Percentiles rank a stretch among this genome's conserved stretches.
These are phyloP conservation scores for Phenganax marumi DNA, from an alignment of 92 coral and sea anemone species.

Conservation along the genomic window DNA sequence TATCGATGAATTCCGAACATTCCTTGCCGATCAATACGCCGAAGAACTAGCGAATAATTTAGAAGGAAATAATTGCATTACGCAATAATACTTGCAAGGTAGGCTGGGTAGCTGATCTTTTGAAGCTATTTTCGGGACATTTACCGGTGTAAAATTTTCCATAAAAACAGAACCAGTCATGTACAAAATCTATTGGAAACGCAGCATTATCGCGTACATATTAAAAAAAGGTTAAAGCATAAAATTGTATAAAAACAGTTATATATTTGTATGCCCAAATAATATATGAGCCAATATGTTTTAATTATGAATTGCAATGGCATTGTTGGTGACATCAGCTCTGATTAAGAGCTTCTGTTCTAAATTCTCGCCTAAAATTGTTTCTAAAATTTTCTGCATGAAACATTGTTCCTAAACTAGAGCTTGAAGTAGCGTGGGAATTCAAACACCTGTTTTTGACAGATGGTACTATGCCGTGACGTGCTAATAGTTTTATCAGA, in stretches of 20 bases:
- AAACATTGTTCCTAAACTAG: neutral
- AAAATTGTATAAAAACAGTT: no score
- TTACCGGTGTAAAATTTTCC: no score
- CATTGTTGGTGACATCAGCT: no score
- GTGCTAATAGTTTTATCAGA: neutral
- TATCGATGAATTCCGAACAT: constrained; percentile 34
- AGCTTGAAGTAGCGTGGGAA: constrained; percentile 17
- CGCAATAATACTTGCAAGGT: constrained; percentile 1
- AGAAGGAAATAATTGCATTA: constrained; percentile 30
- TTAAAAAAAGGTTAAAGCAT: no score
- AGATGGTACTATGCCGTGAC: constrained; percentile 15
- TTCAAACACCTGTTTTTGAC: constrained; percentile 4
- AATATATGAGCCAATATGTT: no score
- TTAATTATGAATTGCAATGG: no score
- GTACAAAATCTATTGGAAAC: no score
- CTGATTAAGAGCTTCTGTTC: no score
- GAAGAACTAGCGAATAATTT: constrained; percentile 40
- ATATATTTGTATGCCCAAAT: no score
- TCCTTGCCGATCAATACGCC: constrained; percentile 34
- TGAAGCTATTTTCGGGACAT: neutral
- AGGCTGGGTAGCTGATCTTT: neutral
- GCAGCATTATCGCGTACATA: no score
- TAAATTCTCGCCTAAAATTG: neutral
- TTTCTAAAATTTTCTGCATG: neutral
- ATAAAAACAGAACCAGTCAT: no score